Evolutionary conservation across 2,113 vertebrate genomes (phyloP).

Genomic region (Proterorhinus semilunaris): DNA sequence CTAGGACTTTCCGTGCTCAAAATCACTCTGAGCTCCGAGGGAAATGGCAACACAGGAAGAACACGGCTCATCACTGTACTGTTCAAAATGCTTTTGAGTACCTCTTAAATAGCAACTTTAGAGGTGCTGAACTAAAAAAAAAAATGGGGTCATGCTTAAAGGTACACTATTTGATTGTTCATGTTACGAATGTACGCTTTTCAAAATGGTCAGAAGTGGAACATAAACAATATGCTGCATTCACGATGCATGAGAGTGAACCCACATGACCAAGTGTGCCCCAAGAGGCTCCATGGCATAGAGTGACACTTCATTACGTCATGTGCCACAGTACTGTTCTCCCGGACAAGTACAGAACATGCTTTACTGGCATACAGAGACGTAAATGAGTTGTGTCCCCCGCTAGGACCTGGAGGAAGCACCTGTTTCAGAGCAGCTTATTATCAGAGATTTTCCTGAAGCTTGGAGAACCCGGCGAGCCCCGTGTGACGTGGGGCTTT

Average conservation of each 20-base stretch:
- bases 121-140: constrained; percentile 18
- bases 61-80: background rate
- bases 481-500: constrained; percentile 55
- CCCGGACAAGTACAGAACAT: background rate
- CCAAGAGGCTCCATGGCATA: too few relatives aligned
- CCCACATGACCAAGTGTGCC: too few relatives aligned
- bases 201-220: too few relatives aligned
- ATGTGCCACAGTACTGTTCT: background rate
- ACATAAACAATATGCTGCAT: too few relatives aligned
- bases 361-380: constrained; percentile 19
- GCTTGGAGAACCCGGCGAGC: constrained; percentile 42
- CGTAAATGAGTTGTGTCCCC: constrained; percentile 19
- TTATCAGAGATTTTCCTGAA: constrained; percentile 57
- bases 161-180: too few relatives aligned
- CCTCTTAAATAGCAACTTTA: constrained; percentile 6
- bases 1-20: constrained; percentile 60
- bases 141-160: background rate
- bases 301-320: too few relatives aligned
- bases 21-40: constrained; percentile 49
- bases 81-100: constrained; percentile 6
- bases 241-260: too few relatives aligned
- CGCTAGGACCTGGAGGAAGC: constrained; percentile 69
- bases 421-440: constrained; percentile 64
- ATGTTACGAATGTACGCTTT: too few relatives aligned
- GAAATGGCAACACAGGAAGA: constrained; percentile 63